phyloP scores from a whole-genome alignment of 92 coral and sea anemone genomes.

The Diadumene lineata region DNA sequence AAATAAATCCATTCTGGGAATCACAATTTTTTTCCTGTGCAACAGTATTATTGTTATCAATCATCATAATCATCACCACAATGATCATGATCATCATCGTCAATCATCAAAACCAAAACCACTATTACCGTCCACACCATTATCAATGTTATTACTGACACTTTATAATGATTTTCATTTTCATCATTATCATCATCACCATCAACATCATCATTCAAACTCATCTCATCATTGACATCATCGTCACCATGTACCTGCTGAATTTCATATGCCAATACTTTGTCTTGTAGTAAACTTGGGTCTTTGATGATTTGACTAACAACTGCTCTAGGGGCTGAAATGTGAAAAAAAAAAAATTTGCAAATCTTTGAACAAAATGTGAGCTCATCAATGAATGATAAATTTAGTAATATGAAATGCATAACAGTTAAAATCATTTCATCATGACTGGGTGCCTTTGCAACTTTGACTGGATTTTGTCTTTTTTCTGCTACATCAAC shows the following conservation, averaged over 20 bases:
- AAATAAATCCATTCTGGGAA: no score
- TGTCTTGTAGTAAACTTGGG: constrained; percentile 71
- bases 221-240: not conserved
- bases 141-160: not conserved
- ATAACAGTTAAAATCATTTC: no score
- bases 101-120: not conserved
- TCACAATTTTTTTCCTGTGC: not conserved
- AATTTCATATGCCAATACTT: constrained; percentile 74
- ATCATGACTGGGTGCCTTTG: no score
- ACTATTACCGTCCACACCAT: not conserved
- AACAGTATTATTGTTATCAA: not conserved
- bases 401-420: no score
- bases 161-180: not conserved
- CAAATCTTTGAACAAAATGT: no score
- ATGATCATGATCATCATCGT: not conserved
- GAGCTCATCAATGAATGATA: no score
- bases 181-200: not conserved
- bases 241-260: constrained; percentile 65
- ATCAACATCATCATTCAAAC: not conserved
- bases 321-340: constrained; percentile 81
- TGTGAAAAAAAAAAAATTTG: not conserved
- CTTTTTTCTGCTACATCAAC: no score
- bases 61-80: not conserved
- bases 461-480: no score
- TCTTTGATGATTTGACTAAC: constrained; percentile 92